phyloP scores from a whole-genome alignment of 2,797 vertebrate genomes.

The Echiichthys vipera region DNA sequence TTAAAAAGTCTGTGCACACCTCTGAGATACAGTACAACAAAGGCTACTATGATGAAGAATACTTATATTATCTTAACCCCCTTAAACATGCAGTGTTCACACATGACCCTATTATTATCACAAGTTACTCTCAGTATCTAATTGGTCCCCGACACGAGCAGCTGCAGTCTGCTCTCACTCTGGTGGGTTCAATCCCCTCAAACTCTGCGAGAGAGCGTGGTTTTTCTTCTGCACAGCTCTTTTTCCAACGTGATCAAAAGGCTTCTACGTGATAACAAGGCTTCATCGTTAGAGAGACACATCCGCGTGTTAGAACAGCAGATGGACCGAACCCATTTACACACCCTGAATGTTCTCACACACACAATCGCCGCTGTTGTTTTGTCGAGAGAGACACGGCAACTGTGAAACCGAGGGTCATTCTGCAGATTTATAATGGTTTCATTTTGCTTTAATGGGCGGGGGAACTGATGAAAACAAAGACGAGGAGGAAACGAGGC shows the following conservation, averaged over 20 bases:
- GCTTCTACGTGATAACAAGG: neutral
- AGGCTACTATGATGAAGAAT: no score
- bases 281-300: conserved; percentile 7
- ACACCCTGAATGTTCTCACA: no score
- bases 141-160: no score
- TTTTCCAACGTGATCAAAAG: neutral
- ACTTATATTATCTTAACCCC: neutral
- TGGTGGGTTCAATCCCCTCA: neutral
- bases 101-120: neutral
- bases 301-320: conserved; percentile 1
- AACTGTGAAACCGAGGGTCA: neutral
- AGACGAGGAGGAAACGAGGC: neutral
- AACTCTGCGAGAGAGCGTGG: neutral
- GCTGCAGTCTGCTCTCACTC: neutral
- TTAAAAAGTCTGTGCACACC: no score
- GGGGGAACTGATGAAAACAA: neutral
- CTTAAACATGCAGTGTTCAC: neutral
- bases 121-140: neutral
- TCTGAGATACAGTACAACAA: neutral
- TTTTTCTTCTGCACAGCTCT: no score
- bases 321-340: conserved; percentile 3
- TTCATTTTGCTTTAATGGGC: neutral
- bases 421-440: neutral
- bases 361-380: no score
- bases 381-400: neutral